These are phyloP conservation scores for Aphis gossypii DNA, from an alignment of 1,140 invertebrate species.

Conservation along the genomic window DNA sequence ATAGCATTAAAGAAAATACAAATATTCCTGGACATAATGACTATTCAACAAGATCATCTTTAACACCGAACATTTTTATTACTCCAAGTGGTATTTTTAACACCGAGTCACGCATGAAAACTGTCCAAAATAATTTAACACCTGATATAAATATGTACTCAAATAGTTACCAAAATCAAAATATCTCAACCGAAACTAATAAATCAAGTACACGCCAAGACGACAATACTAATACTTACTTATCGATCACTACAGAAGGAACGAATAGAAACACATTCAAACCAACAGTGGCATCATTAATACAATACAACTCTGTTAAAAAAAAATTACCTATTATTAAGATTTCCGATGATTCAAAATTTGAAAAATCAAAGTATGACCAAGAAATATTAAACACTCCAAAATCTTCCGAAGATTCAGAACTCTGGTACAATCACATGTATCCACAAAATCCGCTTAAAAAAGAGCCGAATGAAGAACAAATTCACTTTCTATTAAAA, in stretches of 20 bases:
- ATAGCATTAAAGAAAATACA: not conserved
- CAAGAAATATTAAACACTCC: not conserved
- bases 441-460: not conserved
- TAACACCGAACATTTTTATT: not conserved
- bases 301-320: not conserved
- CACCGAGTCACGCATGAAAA: not conserved
- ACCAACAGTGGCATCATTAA: not conserved
- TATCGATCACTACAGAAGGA: not conserved
- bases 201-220: not conserved
- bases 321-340: not conserved
- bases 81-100: not conserved
- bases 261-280: not conserved
- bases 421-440: conserved; percentile 28
- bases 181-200: not conserved
- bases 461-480: conserved; percentile 13
- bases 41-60: not conserved
- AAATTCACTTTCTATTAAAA: conserved; percentile 28
- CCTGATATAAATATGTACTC: not conserved
- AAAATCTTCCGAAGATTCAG: not conserved
- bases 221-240: not conserved
- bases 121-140: not conserved
- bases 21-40: not conserved
- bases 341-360: not conserved
- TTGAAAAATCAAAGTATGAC: not conserved
- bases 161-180: not conserved